phyloP scores from a whole-genome alignment of 2,797 vertebrate species.

The Acanthornis magna region DNA sequence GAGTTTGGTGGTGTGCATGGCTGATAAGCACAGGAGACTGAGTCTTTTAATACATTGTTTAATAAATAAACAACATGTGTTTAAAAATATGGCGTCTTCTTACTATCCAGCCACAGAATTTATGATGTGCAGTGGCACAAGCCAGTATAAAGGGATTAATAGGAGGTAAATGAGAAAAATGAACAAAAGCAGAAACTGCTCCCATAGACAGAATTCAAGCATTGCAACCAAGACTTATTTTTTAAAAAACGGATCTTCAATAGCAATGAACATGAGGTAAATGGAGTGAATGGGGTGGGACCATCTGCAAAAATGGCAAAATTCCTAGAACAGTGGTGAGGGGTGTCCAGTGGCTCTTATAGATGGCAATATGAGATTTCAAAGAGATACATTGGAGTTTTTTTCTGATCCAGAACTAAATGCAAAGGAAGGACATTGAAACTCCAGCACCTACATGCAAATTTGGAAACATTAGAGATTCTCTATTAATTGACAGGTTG shows the following conservation, averaged over 20 bases:
- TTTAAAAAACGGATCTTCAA: not conserved
- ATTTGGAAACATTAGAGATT: not conserved
- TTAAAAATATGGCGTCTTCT: not conserved
- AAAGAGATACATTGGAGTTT: not conserved
- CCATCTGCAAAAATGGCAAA: not conserved
- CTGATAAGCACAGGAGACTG: not conserved
- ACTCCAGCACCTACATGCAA: not conserved
- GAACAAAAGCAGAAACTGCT: not conserved
- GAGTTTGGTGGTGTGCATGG: not conserved
- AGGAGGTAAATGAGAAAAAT: not conserved
- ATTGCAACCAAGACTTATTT: not conserved
- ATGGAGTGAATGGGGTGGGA: not conserved
- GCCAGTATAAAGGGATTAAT: not conserved
- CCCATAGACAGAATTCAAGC: not conserved
- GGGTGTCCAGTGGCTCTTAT: fast-evolving
- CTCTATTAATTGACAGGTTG: not conserved
- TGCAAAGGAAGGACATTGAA: not conserved
- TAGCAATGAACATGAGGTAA: not conserved
- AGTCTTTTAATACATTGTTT: not conserved
- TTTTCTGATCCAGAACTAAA: not conserved
- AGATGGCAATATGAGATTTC: not conserved
- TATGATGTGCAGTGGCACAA: not conserved
- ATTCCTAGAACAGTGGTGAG: not conserved
- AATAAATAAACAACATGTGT: not conserved
- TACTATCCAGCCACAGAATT: not conserved